Conservation (phyloP, 2,113 vertebrate genomes). For the Cairina moschata region DNA sequence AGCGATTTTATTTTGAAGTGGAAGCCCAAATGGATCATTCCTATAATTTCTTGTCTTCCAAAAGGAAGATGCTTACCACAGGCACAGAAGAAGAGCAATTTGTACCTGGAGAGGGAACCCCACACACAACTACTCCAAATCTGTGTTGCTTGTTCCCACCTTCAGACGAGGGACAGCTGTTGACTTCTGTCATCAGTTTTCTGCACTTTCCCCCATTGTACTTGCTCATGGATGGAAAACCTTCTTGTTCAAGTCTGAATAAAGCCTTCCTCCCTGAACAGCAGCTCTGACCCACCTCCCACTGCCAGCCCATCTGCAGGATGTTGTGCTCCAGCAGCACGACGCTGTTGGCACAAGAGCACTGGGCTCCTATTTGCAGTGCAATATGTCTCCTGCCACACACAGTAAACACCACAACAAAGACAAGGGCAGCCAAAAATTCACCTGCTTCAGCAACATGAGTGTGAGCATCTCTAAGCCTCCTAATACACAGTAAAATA, state of each 20-base stretch:
- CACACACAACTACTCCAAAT: not conserved
- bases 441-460: not conserved
- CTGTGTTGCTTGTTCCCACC: not conserved
- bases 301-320: not conserved
- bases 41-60: not conserved
- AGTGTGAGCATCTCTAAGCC: not conserved
- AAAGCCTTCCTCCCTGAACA: not conserved
- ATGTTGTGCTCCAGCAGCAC: not conserved
- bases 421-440: not conserved
- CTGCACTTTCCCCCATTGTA: not conserved
- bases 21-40: not conserved
- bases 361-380: not conserved
- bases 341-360: not conserved
- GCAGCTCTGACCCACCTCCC: not conserved
- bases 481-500: not conserved
- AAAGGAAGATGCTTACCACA: not conserved
- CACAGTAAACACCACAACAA: not conserved
- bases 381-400: not conserved
- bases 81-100: not conserved
- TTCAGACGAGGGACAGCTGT: not conserved
- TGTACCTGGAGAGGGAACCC: not conserved
- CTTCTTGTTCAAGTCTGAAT: not conserved
- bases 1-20: not conserved
- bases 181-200: not conserved
- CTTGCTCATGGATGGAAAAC: not conserved